Base-by-base conservation (phyloP, 2,888 invertebrate species). In the Lamellibrachia columna region DNA sequence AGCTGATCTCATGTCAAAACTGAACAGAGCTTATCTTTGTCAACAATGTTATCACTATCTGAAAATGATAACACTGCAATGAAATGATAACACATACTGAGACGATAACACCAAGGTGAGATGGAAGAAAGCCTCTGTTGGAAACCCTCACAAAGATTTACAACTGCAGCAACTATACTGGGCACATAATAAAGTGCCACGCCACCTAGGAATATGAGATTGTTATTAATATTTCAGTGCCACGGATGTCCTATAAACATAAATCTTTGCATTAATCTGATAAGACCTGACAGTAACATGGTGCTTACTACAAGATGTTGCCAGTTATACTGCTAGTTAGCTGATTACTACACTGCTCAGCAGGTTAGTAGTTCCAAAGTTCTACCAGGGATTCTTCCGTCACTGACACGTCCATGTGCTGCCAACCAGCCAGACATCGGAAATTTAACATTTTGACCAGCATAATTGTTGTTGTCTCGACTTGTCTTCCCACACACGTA, bases 201-300 rank as follows among this genome's bases (percentile, higher is more conserved):
- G 22, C 75, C 15, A 0, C 3, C 75, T n/a, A 15, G 40, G 40
- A 15, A 15, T n/a, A 75, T 6, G 75, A 75, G n/a, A 58, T 6
- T 75, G 75, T 75, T 75, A 75, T 75, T 75, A 75, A 75, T 75
- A 75, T 75, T 75, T 75, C 75, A 75, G 75, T 22, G 75, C 75
- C 22, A 15, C 6, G 75, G 75, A 15, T 75, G 75, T 75, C 75
- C 15, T 75, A 75, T 75, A 75, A 75, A 75, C 75, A 75, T 75
- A 75, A 75, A 75, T 75, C 75, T 75, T 22, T 75, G 22, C 75
- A 75, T 22, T 75, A 75, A 75, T n/a, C 75, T 75, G 75, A 75
- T 75, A 75, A 75, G 75, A 75, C 6, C 15, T 15, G 75, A 75
- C 75, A 15, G 11, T 75, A 75, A 75, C 15, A 15, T 6, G n/a